Evolutionary conservation across 2,113 vertebrate species (phyloP), one percentile per base, ranked within the genome.

Genomic region (Montifringilla adamsi): DNA sequence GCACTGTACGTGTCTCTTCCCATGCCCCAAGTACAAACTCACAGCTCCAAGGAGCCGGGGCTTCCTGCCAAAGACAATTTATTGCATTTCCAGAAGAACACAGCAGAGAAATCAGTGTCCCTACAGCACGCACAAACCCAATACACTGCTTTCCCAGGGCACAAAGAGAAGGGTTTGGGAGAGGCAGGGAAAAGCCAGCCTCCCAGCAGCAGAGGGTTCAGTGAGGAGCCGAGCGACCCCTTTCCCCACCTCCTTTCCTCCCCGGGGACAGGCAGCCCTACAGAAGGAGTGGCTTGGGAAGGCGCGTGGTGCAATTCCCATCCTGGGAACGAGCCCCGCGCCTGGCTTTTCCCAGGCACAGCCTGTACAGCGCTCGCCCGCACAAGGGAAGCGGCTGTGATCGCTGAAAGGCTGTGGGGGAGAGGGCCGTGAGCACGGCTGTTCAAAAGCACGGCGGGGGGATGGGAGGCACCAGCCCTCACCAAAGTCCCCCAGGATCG

Each of bases 31-130:
- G 86, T 49, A 95, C 75, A 89, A 92, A 92, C 37, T 80, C 80
- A 90, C 83, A 93, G 92, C 80, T 49, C 18, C 4, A 1, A 91
- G 52, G 69, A 94, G 69, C 63, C 1, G 4, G 60, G 89, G 78
- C 88, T 83, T 89, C 72, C 70, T 93, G 90, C 78, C 88, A 84
- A 92, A 95, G 28, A 33, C 22, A 15, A 83, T 97, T 96, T 96
- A 96, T 96, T 97, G 81, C 55, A 49, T 96, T 94, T 93, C 69
- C 86, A 94, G 67, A 67, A 91, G 72, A 94, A 83, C 58, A 86
- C 35, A 90, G 73, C 60, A 72, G 53, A 87, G 70, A 64, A 88
- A 83, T 67, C 37, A 6, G 31, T 35, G 37, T 66, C 62, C 1
- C 8, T 35, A 50, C 78, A 8, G 27, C 81, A 67, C 50, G 9